phyloP scores from a whole-genome alignment of 2,888 invertebrate species.

The Dusona sp. region DNA sequence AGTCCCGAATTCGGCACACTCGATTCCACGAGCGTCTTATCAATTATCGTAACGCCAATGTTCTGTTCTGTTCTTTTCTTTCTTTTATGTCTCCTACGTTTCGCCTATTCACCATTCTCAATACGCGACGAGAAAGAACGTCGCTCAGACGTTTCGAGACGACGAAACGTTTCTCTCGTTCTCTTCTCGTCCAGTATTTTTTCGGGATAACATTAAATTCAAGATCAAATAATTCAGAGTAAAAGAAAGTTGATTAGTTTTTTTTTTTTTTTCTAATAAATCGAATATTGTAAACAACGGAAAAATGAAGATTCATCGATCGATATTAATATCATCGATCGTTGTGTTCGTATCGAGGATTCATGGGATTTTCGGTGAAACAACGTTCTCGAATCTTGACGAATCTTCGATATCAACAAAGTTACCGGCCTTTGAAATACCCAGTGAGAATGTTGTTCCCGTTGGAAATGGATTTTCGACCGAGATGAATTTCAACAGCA shows the following conservation, averaged over 20 bases:
- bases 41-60: constrained; percentile 24
- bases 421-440: neutral
- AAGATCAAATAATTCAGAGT: neutral
- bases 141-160: constrained; percentile 31
- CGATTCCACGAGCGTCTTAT: constrained; percentile 32
- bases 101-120: neutral
- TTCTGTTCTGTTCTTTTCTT: constrained; percentile 4
- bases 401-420: neutral
- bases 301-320: constrained; percentile 17
- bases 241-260: neutral
- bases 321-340: constrained; percentile 13
- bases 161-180: constrained; percentile 15
- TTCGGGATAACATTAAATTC: neutral
- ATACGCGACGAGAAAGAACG: constrained; percentile 18
- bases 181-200: neutral
- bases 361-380: constrained; percentile 7
- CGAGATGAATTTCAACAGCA: neutral
- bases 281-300: neutral
- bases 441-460: neutral
- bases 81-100: constrained; percentile 12
- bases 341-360: constrained; percentile 8
- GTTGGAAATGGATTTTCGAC: neutral
- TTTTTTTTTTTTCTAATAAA: too few relatives aligned
- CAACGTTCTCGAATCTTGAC: neutral
- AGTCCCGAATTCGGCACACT: constrained; percentile 38